Percentiles rank a stretch among this genome's conserved stretches.
phyloP scores from a whole-genome alignment of 2,797 vertebrate genomes.

The Sciurus vulgaris region DNA sequence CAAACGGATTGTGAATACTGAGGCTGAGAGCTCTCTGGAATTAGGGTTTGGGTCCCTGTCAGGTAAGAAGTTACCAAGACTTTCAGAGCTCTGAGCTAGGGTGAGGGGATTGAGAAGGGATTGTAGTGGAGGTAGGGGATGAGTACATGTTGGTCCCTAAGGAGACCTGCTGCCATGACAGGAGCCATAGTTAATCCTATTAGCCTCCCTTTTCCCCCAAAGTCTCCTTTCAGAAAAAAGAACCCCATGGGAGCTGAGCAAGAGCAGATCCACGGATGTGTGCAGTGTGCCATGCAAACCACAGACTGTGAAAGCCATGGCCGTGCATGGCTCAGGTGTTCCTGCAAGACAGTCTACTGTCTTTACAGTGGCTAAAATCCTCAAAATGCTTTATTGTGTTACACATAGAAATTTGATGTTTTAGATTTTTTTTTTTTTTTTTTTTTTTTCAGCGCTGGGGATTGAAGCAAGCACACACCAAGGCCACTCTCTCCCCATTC shows the following conservation, averaged over 20 bases:
- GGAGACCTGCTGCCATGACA: neutral
- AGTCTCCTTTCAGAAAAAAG: neutral
- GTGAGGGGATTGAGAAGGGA: neutral
- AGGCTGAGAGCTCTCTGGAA: neutral
- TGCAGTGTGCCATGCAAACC: too few relatives aligned
- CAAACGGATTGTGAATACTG: neutral
- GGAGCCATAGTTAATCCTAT: neutral
- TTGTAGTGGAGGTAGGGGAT: too few relatives aligned
- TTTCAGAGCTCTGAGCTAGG: neutral
- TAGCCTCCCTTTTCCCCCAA: neutral
- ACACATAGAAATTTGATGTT: too few relatives aligned
- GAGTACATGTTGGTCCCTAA: fast-evolving
- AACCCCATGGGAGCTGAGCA: neutral
- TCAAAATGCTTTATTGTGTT: too few relatives aligned
- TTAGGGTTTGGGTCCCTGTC: neutral
- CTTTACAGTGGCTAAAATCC: too few relatives aligned
- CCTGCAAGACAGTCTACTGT: neutral
- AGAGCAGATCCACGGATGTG: neutral
- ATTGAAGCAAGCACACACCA: neutral
- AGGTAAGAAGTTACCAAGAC: neutral
- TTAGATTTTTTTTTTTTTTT: too few relatives aligned
- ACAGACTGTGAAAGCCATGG: too few relatives aligned
- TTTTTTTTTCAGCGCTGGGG: too few relatives aligned
- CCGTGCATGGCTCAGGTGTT: neutral
- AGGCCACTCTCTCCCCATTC: neutral